phyloP scores from a whole-genome alignment of 1,140 invertebrate species.

The Dreissena polymorpha region DNA sequence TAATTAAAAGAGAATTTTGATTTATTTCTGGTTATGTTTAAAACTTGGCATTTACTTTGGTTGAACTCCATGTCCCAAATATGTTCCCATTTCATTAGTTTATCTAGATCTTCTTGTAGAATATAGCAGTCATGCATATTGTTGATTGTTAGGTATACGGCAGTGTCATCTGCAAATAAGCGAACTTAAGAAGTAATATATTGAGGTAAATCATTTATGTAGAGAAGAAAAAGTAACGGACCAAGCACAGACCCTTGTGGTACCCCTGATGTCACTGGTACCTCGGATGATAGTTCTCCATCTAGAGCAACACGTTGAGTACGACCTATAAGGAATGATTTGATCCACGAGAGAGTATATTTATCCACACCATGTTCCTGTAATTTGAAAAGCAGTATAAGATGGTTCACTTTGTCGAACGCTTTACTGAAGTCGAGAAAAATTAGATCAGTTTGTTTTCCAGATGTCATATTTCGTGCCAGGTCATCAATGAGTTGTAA shows the following conservation, averaged over 20 bases:
- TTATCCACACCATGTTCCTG: no score
- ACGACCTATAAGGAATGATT: not conserved
- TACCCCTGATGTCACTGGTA: constrained; percentile 16
- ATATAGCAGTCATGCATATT: constrained; percentile 17
- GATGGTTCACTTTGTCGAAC: no score
- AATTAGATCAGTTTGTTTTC: no score
- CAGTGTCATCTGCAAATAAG: constrained; percentile 7
- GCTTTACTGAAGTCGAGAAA: no score
- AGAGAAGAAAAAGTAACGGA: constrained; percentile 31
- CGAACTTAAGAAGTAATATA: constrained; percentile 1
- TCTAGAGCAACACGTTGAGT: not conserved
- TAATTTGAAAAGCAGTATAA: no score
- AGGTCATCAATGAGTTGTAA: no score
- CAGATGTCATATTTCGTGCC: no score
- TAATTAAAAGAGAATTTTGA: not conserved
- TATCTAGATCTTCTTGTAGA: constrained; percentile 47
- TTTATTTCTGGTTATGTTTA: not conserved
- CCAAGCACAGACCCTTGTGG: constrained; percentile 28
- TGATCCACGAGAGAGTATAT: no score
- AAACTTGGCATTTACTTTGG: constrained; percentile 30
- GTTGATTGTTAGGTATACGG: constrained; percentile 17
- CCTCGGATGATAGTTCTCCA: not conserved
- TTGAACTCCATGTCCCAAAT: constrained; percentile 32
- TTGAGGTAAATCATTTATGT: constrained; percentile 22
- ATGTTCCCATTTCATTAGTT: constrained; percentile 22